Base-by-base conservation (phyloP, 2,888 invertebrate genomes). In the Microplitis deprimator region DNA sequence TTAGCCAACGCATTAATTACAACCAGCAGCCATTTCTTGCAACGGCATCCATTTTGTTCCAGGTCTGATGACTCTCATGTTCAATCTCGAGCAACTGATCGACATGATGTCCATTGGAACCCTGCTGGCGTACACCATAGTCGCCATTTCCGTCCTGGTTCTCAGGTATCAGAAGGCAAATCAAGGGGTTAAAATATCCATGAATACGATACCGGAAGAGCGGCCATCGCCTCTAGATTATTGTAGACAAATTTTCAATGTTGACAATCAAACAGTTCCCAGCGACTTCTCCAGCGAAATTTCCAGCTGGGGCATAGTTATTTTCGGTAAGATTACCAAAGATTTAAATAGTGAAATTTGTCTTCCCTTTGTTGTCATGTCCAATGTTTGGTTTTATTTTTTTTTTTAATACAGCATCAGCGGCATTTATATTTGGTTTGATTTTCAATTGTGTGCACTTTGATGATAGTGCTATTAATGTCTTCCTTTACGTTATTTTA, bases 81-180 rank as follows among this genome's bases (percentile, higher is more conserved):
- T 98, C 89, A 95, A 98, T 90, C 91, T 98, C 79, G 93, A 96
- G 79, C 97, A 97, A 87, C 91, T 98, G 77, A 97, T 98, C 79
- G 97, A 98, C 86, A 98, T 98, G 95, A 97, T 98, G 96, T 97
- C 97, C 7, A 98, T 98, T 83, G 96, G 96, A 10, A 97, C 97
- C 0, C 91, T 97, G 1, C 91, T 97, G 73, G 97, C 97, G 0
- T 98, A 98, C 88, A 96, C 97, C 1, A 97, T 98, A 81, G 98
- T 98, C 0, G 96, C 97, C 0, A 93, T 96, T 77, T 96, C 96
- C 84, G 97, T 98, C 1, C 92, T 98, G 6, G 93, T 98, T 73
- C 91, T 98, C 50, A 94, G 98, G 92, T 89, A 89, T 79, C 82
- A 87, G 80, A 87, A 83, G 7, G 81, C 82, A 59, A 84, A 83